phyloP scores from a whole-genome alignment of 2,113 vertebrate genomes.

The Sander vitreus region DNA sequence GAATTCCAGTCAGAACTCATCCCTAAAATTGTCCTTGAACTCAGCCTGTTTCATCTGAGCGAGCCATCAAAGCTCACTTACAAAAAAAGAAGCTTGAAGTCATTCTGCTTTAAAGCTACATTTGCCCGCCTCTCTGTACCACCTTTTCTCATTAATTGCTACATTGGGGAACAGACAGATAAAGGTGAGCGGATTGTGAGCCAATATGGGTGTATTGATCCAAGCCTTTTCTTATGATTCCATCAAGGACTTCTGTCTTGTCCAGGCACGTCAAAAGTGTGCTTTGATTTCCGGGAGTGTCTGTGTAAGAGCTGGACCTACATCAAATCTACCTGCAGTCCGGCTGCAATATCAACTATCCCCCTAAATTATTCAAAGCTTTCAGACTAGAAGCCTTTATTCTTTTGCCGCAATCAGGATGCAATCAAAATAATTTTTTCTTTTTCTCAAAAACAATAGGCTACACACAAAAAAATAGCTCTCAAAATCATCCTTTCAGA shows the following conservation, averaged over 20 bases:
- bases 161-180: not conserved
- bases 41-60: not conserved
- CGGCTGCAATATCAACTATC: slow-evolving; percentile 41
- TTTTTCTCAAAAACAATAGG: slow-evolving; percentile 5
- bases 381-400: slow-evolving; percentile 32
- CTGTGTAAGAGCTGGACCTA: slow-evolving; percentile 38
- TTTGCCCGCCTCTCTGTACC: not conserved
- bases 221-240: slow-evolving; percentile 38
- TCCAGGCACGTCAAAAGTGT: slow-evolving; percentile 38
- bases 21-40: slow-evolving; percentile 10
- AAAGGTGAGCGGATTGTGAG: slow-evolving; percentile 28
- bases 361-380: slow-evolving; percentile 61
- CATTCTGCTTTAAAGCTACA: slow-evolving; percentile 23
- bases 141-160: slow-evolving; percentile 20
- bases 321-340: slow-evolving; percentile 53
- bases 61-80: slow-evolving; percentile 27
- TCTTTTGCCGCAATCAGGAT: slow-evolving; percentile 10
- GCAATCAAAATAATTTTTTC: slow-evolving; percentile 11
- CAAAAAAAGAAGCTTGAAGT: slow-evolving; percentile 14
- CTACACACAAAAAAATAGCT: not conserved
- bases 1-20: slow-evolving; percentile 9
- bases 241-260: slow-evolving; percentile 57
- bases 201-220: slow-evolving; percentile 37
- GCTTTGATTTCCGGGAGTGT: slow-evolving; percentile 62
- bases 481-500: not conserved